Conservation (phyloP, 2,888 invertebrate species). For the Tiphia femorata region DNA sequence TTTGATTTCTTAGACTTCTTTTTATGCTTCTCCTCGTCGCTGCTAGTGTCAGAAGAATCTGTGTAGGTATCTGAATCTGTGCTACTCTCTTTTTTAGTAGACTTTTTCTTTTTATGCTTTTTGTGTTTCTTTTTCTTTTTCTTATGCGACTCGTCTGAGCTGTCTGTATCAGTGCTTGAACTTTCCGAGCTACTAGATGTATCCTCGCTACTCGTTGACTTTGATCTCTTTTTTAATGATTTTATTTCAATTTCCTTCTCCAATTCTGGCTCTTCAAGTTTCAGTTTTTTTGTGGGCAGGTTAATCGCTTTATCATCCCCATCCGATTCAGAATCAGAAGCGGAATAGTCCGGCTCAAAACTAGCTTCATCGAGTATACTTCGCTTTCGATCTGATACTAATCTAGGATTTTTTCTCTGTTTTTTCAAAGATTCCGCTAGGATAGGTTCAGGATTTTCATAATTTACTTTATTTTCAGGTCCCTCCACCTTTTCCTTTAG, state of each 20-base stretch:
- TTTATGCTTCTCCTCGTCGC: slow-evolving; percentile 77
- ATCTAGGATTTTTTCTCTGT: slow-evolving; percentile 59
- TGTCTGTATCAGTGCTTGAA: slow-evolving; percentile 69
- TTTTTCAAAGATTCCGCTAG: slow-evolving; percentile 52
- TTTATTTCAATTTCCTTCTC: slow-evolving; percentile 61
- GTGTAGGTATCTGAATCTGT: slow-evolving; percentile 76
- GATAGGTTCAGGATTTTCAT: slow-evolving; percentile 39
- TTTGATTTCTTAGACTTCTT: slow-evolving; percentile 76
- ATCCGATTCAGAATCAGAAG: slow-evolving; percentile 76
- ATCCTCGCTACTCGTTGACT: slow-evolving; percentile 71
- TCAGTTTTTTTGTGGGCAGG: slow-evolving; percentile 49
- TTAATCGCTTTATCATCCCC: slow-evolving; percentile 59
- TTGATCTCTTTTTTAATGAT: slow-evolving; percentile 61
- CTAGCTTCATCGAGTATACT: slow-evolving; percentile 79
- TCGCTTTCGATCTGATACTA: slow-evolving; percentile 75
- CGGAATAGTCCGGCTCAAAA: slow-evolving; percentile 83
- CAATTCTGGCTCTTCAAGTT: slow-evolving; percentile 47
- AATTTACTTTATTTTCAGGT: slow-evolving; percentile 40
- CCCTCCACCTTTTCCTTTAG: slow-evolving; percentile 43
- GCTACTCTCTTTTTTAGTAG: slow-evolving; percentile 73
- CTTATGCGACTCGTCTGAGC: slow-evolving; percentile 69
- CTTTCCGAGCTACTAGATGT: slow-evolving; percentile 70
- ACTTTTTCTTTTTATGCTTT: slow-evolving; percentile 71
- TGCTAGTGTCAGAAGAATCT: slow-evolving; percentile 75
- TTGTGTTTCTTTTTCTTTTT: slow-evolving; percentile 76